A percentile compares a stretch with the other conserved stretches of the same genome.
Conservation (phyloP, 2,888 invertebrate species). For the Odontocerum albicorne region DNA sequence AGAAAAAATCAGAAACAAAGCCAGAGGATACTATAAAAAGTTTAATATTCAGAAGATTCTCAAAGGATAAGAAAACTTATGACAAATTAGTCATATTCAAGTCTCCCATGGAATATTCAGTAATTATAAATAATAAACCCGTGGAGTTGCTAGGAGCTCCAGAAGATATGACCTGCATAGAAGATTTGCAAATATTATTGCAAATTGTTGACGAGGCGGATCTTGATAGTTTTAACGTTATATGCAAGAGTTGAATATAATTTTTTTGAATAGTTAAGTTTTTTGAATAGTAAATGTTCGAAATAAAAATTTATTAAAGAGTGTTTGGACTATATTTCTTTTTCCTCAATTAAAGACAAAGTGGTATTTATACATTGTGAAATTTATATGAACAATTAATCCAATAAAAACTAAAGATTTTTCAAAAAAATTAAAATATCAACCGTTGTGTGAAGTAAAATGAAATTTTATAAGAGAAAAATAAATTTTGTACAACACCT, state of each 20-base stretch:
- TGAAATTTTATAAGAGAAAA: no score
- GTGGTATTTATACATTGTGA: no score
- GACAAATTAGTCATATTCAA: constrained; percentile 48
- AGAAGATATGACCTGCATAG: constrained; percentile 51
- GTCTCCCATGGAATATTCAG: constrained; percentile 51
- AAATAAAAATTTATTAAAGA: no score
- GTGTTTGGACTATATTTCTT: no score
- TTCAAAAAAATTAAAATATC: no score
- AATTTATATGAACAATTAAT: no score
- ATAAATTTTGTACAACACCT: no score
- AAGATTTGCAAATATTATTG: constrained; percentile 53
- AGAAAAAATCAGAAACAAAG: constrained; percentile 2
- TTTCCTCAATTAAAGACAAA: no score
- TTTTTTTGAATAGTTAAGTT: not conserved
- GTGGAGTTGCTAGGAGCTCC: constrained; percentile 55
- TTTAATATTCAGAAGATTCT: constrained; percentile 29
- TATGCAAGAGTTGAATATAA: constrained; percentile 35
- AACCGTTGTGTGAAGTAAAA: no score
- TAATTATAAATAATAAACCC: constrained; percentile 50
- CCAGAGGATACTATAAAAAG: constrained; percentile 21
- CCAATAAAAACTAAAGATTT: no score
- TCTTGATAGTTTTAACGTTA: constrained; percentile 50
- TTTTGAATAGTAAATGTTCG: no score
- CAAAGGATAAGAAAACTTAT: constrained; percentile 27
- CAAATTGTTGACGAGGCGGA: constrained; percentile 56